Evolutionary conservation across 2,888 invertebrate genomes (phyloP).

Genomic region (Heliconius sara): DNA sequence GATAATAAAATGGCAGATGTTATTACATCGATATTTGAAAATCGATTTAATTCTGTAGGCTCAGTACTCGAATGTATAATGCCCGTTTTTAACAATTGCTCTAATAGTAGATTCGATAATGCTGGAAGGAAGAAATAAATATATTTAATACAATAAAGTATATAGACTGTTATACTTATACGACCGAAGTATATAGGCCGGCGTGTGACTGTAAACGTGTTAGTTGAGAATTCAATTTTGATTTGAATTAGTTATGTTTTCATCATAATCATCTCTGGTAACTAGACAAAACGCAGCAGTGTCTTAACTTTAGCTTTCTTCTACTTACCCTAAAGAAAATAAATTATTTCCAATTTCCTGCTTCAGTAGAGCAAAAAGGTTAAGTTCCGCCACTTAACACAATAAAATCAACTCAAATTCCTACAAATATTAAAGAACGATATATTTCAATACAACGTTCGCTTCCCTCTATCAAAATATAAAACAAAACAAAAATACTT

Average conservation of each 20-base stretch:
- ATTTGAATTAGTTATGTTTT: neutral
- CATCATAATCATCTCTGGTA: neutral
- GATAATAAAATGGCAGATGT: constrained; percentile 83
- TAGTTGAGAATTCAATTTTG: neutral
- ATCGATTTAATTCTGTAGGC: constrained; percentile 69
- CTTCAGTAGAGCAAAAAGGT: no score
- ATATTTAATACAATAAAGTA: neutral
- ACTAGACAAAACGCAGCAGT: neutral
- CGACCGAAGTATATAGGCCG: no score
- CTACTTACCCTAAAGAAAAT: no score
- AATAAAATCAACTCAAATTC: no score
- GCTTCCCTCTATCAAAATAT: neutral
- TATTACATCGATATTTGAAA: constrained; percentile 83
- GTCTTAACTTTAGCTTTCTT: no score
- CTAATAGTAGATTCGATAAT: constrained; percentile 80
- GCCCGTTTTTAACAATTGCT: constrained; percentile 78
- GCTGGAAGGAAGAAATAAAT: constrained; percentile 62
- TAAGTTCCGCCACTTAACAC: no score
- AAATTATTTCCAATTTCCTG: no score
- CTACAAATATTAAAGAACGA: no score
- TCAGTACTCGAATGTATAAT: constrained; percentile 61
- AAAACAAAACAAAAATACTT: neutral
- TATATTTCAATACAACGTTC: no score
- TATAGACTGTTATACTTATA: no score
- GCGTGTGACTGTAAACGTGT: neutral